Percentiles rank a stretch among this genome's conserved stretches.
Evolutionary conservation across 2,113 vertebrate genomes (phyloP).

Genomic region (Prionailurus bengalensis): DNA sequence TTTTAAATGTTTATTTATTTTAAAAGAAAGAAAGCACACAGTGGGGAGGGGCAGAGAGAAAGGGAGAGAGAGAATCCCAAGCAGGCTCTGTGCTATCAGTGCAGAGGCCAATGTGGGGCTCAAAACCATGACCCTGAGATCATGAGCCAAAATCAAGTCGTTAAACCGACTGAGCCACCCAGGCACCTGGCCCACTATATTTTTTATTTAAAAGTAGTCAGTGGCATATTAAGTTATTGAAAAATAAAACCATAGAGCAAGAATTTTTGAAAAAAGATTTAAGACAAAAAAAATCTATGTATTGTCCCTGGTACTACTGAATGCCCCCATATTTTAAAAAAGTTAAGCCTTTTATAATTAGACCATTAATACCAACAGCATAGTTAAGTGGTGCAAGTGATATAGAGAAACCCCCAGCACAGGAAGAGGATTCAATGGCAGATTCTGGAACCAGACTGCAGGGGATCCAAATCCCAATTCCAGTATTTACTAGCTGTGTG

Average conservation of each 20-base stretch:
- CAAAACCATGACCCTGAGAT: too few species aligned
- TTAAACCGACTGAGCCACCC: too few species aligned
- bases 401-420: neutral
- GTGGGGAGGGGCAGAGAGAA: too few species aligned
- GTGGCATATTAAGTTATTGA: neutral
- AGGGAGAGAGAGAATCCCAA: too few species aligned
- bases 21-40: too few species aligned
- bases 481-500: neutral
- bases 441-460: neutral
- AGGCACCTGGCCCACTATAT: neutral
- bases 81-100: too few species aligned
- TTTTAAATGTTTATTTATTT: too few species aligned
- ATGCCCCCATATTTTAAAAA: neutral
- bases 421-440: neutral
- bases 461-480: neutral
- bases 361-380: neutral
- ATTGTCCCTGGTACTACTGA: neutral
- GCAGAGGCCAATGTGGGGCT: too few species aligned
- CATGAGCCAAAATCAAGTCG: too few species aligned
- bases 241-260: conserved; percentile 36
- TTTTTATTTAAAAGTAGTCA: conserved; percentile 20
- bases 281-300: neutral
- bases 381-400: neutral
- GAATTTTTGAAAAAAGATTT: neutral
- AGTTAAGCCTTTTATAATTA: neutral